These are phyloP conservation scores for Phoxinus phoxinus DNA, from an alignment of 2,113 vertebrate genomes.

Conservation along the genomic window DNA sequence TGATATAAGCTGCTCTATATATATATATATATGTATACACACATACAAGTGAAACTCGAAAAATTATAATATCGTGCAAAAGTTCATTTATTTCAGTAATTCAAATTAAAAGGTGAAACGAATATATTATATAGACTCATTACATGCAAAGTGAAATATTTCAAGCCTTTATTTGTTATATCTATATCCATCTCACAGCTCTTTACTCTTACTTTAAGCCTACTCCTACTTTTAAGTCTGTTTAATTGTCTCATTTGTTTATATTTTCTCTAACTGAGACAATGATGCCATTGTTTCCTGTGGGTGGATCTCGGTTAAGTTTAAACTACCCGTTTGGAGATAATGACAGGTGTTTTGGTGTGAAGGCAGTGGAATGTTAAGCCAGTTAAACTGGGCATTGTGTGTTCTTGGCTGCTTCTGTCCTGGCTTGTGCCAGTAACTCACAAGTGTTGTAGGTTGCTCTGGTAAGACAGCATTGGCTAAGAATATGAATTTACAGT, in stretches of 20 bases:
- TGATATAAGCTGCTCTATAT: background rate
- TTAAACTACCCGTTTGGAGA: background rate
- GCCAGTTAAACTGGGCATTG: background rate
- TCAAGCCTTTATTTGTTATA: too few relatives aligned
- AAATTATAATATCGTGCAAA: too few relatives aligned
- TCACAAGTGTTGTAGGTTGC: background rate
- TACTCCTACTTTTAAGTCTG: too few relatives aligned
- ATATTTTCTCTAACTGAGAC: background rate
- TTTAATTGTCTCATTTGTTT: background rate
- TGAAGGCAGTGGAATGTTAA: slow-evolving; percentile 2
- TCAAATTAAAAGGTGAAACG: too few relatives aligned
- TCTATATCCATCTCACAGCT: background rate
- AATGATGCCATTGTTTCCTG: background rate
- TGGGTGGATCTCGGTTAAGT: background rate
- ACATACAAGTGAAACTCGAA: too few relatives aligned
- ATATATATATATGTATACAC: too few relatives aligned
- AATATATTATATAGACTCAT: too few relatives aligned
- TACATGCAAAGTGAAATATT: too few relatives aligned
- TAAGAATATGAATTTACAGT: background rate
- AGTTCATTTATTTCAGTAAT: too few relatives aligned
- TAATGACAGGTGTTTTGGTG: slow-evolving; percentile 22
- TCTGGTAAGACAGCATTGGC: background rate
- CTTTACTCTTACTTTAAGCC: background rate
- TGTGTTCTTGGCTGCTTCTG: background rate
- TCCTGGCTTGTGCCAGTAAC: background rate